Conservation (phyloP, 2,113 vertebrate species). For the Theropithecus gelada region DNA sequence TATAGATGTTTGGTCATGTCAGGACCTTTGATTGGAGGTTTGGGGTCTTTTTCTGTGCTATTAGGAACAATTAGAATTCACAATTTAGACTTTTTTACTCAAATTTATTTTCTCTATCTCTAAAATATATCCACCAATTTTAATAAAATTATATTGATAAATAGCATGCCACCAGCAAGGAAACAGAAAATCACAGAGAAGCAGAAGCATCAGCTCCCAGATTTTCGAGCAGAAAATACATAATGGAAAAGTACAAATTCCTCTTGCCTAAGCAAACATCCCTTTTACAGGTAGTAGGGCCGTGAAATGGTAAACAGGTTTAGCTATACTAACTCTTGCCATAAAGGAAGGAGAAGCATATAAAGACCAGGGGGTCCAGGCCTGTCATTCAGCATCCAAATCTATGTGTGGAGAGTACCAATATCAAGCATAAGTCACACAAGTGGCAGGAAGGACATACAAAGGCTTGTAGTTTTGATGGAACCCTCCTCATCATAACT, state of each 20-base stretch:
- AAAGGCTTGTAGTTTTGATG: background rate
- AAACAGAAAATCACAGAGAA: background rate
- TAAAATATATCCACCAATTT: background rate
- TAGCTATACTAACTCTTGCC: background rate
- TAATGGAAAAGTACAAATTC: background rate
- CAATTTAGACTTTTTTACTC: background rate
- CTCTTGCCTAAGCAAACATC: background rate
- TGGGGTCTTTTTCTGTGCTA: background rate
- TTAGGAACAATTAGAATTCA: background rate
- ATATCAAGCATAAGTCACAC: background rate
- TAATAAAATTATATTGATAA: background rate
- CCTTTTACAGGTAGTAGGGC: background rate
- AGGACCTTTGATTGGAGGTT: background rate
- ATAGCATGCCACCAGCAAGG: background rate
- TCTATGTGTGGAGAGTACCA: background rate
- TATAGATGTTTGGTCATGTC: background rate
- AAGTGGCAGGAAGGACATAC: background rate
- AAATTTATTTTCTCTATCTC: background rate
- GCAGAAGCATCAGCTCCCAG: background rate
- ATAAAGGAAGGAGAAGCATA: background rate
- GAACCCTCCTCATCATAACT: background rate
- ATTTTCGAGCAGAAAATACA: slow-evolving; percentile 13
- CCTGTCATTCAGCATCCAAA: background rate
- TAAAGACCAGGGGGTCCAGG: background rate
- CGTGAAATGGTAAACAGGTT: background rate